Evolutionary conservation across 2,797 vertebrate species (phyloP).

Genomic region (Spea hammondii): DNA sequence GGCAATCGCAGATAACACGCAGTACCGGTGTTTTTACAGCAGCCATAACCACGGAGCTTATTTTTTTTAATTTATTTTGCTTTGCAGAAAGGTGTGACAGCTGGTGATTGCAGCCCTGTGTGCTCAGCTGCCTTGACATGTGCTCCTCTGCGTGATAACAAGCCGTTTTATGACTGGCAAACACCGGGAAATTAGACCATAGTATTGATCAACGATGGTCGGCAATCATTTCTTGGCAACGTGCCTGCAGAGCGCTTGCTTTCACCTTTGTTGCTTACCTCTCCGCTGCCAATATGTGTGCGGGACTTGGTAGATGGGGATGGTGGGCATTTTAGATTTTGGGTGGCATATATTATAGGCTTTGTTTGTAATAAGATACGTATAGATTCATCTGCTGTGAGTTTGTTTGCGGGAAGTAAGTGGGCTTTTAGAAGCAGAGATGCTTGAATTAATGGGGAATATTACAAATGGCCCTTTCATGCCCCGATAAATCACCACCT

Average conservation of each 20-base stretch:
- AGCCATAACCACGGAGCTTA: background rate
- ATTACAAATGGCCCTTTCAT: too few species aligned
- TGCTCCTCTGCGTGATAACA: background rate
- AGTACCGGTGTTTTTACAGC: background rate
- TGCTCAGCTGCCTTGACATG: slow-evolving; percentile 8
- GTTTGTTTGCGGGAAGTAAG: too few species aligned
- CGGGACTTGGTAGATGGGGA: too few species aligned
- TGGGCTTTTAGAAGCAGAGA: too few species aligned
- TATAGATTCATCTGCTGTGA: too few species aligned
- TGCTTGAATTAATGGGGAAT: too few species aligned
- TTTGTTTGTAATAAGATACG: too few species aligned
- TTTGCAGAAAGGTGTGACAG: background rate
- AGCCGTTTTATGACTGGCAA: background rate
- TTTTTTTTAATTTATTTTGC: background rate
- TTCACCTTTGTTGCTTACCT: background rate
- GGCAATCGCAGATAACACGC: background rate
- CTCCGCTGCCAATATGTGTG: background rate
- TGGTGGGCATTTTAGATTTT: too few species aligned
- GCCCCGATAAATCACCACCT: too few species aligned
- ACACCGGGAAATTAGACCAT: slow-evolving; percentile 1
- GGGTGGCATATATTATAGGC: too few species aligned
- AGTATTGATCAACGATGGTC: background rate
- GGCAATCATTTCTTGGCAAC: background rate
- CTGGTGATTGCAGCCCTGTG: background rate
- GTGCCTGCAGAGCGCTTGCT: background rate